phyloP scores from a whole-genome alignment of 2,888 invertebrate species.

The Trachelus iudaicus region DNA sequence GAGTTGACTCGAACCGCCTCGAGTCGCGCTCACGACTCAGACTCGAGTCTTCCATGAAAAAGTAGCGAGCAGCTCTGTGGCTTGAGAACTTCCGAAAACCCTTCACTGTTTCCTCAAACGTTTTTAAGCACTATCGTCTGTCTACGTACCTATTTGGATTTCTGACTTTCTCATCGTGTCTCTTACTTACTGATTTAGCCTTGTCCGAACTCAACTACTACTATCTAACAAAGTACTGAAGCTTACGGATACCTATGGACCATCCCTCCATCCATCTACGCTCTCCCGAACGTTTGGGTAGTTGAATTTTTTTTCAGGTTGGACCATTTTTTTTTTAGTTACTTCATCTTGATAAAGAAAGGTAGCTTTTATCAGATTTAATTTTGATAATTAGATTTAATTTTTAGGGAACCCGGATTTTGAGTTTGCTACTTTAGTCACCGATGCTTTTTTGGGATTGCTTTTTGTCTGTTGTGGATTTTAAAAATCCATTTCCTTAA shows the following conservation, averaged over 20 bases:
- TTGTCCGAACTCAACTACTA: not conserved
- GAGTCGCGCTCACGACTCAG: slow-evolving; percentile 5
- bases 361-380: not conserved
- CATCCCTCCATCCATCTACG: not conserved
- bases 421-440: not conserved
- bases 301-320: not conserved
- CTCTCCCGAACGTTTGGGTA: not conserved
- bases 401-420: not conserved
- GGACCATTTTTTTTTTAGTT: not conserved
- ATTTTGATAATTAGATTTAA: not conserved
- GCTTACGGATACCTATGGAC: not conserved
- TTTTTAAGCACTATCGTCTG: slow-evolving; percentile 31
- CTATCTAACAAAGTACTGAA: not conserved
- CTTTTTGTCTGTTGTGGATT: not conserved
- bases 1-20: not conserved
- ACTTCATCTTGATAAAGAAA: not conserved
- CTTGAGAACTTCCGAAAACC: slow-evolving; percentile 29
- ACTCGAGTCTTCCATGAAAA: slow-evolving; percentile 1
- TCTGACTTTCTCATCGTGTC: slow-evolving; percentile 7
- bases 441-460: not conserved
- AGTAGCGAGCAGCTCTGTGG: not conserved
- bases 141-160: not conserved
- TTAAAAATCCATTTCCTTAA: not conserved
- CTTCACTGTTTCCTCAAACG: slow-evolving; percentile 28
- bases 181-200: not conserved